Evolutionary conservation across 2,888 invertebrate genomes (phyloP), one percentile per base, ranked within the genome.

Genomic region (Linyphia triangularis): DNA sequence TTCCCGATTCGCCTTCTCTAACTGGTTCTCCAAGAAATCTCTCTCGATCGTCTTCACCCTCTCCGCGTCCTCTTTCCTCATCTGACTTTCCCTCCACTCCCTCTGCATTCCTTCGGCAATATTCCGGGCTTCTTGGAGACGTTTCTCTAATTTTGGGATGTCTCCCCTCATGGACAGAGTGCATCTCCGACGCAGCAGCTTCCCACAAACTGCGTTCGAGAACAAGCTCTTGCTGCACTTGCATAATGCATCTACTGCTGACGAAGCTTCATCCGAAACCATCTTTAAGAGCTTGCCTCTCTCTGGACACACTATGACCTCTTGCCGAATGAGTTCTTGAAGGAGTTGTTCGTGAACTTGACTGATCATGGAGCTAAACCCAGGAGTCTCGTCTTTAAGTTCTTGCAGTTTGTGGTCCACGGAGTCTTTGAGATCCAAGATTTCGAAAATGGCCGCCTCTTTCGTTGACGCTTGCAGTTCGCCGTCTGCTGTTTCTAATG

Each of bases 321-420:
- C 88, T 61, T 77, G 88, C 0, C 83, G 75, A 9, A 77, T 83
- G 28, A 88, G 75, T 33, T 88, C 88, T 30, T 83, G 82, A 22
- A 88, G 51, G 5, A 82, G 26, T 13, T 88, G 28, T 16, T 63
- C 43, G 40, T 57, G 30, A 5, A 77, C 9, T n/a, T 51, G 51
- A n/a, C n/a, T 3, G 1, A 51, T 51, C 37, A 37, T 5, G 7
- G 3, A 16, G 51, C 72, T 72, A 51, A 79, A 85, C n/a, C 78
- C 79, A n/a, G 26, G 7, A 2, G 43, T 16, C 33, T 79, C 72
- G n/a, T 51, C 24, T 43, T 79, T 59, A 2, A 43, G 24, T 26
- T 63, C 22, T 24, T 72, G 9, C 37, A 85, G 10, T 72, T 72
- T 40, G 2, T 22, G n/a, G 5, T 85, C 43, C 4, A 85, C 33